Base-by-base conservation (phyloP, 2,113 vertebrate genomes). In the Arothron firmamentum region DNA sequence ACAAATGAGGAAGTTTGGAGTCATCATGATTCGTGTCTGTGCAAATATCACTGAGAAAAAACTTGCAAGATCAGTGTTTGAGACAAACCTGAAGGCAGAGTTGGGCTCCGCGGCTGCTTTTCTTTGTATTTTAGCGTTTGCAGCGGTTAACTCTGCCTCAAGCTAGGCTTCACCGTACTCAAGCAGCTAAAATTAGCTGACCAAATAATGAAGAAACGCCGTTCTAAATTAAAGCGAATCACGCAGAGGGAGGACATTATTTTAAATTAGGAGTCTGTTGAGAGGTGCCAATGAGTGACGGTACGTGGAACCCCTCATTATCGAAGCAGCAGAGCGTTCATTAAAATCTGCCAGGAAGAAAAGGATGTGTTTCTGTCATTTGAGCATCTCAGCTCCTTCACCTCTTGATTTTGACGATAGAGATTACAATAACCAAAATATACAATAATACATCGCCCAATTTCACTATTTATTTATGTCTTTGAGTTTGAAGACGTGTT, bases 231-330 rank as follows among this genome's bases (percentile, higher is more conserved):
- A 28, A 47, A 10, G 14, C 23, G 21, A 23, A 23, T 9, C 20
- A 45, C 48, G 47, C 47, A 18, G 18, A 6, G 58, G 20, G 20
- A 6, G 14, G n/a, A 48, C 42, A 34, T 17, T 43, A 3, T 48
- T 34, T 62, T 38, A 19, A 73, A 31, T 15, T 49, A 58, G 13
- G 16, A 55, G 17, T 47, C 2, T 41, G n/a, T 57, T 48, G 18
- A 17, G 20, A 53, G 23, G 51, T 19, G 57, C 56, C 41, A 48
- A 4, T 34, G 51, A 41, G 47, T 46, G 67, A 46, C 13, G 14
- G 49, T 10, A 23, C 38, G 14, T 20, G 5, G 14, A 45, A 19
- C 42, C 18, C 18, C 12, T 49, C 45, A 50, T 54, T 50, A 50
- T 48, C 25, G 31, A 65, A 54, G 38, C 42, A 51, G 9, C n/a